Conservation (phyloP, 2,888 invertebrate species). For the Oscheius sp. region DNA sequence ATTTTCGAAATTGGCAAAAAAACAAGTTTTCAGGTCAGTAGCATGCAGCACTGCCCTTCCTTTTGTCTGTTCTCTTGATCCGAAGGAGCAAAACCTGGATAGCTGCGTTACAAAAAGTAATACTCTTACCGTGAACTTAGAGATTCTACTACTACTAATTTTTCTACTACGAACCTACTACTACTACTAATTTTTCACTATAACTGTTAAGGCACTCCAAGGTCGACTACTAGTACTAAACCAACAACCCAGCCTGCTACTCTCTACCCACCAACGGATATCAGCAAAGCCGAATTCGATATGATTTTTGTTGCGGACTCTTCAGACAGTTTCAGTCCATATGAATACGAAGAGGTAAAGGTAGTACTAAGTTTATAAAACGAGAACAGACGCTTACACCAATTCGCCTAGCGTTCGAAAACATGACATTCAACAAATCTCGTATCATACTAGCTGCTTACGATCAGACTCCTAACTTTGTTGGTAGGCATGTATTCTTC, state of each 20-base stretch:
- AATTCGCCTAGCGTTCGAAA: background rate
- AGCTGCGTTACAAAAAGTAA: too few relatives aligned
- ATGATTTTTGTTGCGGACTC: slow-evolving; percentile 50
- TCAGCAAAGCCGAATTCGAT: slow-evolving; percentile 40
- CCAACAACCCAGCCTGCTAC: slow-evolving; percentile 30
- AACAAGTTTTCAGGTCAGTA: too few relatives aligned
- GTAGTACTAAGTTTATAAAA: background rate
- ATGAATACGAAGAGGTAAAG: background rate
- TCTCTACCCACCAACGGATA: slow-evolving; percentile 34
- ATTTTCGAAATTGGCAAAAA: too few relatives aligned
- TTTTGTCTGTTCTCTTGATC: too few relatives aligned
- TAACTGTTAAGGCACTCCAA: background rate
- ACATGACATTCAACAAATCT: background rate
- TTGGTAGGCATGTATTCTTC: background rate
- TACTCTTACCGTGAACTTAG: too few relatives aligned
- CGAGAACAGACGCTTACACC: background rate
- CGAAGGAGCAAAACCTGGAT: too few relatives aligned
- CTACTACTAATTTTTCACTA: too few relatives aligned
- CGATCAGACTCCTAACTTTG: slow-evolving; percentile 32
- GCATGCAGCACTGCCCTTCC: too few relatives aligned
- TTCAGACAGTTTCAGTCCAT: slow-evolving; percentile 33
- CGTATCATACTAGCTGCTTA: slow-evolving; percentile 43
- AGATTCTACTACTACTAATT: too few relatives aligned
- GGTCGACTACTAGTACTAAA: slow-evolving; percentile 21
- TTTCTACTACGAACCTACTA: too few relatives aligned